phyloP scores from a whole-genome alignment of 64 coral and sea anemone genomes.

The Porites lutea region DNA sequence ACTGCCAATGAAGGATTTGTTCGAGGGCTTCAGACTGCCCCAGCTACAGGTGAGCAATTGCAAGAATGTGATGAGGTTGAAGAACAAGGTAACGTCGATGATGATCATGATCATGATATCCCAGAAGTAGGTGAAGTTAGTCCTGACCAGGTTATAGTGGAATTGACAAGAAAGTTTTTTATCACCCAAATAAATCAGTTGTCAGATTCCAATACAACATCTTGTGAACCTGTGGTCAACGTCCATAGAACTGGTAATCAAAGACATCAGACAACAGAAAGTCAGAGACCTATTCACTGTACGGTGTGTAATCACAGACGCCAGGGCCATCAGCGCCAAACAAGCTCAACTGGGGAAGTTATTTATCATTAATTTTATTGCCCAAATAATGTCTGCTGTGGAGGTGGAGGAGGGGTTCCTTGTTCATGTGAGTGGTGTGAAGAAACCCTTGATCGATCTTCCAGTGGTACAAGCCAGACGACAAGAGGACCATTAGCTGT shows the following conservation, averaged over 20 bases:
- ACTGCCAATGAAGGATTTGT: no score
- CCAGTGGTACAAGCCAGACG: background rate
- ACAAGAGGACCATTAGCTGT: background rate
- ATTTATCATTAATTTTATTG: background rate
- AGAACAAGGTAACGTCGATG: background rate
- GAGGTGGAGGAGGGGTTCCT: background rate
- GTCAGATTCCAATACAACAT: background rate
- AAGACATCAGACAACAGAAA: no score
- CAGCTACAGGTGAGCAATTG: no score
- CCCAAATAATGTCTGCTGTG: background rate
- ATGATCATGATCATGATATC: background rate
- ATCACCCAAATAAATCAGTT: background rate
- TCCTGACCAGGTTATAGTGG: slow-evolving; percentile 27
- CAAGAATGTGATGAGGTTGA: background rate
- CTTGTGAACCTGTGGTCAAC: background rate
- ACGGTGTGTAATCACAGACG: background rate
- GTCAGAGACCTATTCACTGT: background rate
- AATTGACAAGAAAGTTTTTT: slow-evolving; percentile 11
- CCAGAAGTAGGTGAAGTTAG: background rate
- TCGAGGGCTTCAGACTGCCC: no score
- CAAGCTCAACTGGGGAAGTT: background rate
- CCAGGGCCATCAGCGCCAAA: background rate
- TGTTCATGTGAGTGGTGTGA: background rate
- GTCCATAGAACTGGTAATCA: background rate
- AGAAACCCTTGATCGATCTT: background rate